Evolutionary conservation across 1,140 invertebrate species (phyloP).

Genomic region (Cotesia glomerata): DNA sequence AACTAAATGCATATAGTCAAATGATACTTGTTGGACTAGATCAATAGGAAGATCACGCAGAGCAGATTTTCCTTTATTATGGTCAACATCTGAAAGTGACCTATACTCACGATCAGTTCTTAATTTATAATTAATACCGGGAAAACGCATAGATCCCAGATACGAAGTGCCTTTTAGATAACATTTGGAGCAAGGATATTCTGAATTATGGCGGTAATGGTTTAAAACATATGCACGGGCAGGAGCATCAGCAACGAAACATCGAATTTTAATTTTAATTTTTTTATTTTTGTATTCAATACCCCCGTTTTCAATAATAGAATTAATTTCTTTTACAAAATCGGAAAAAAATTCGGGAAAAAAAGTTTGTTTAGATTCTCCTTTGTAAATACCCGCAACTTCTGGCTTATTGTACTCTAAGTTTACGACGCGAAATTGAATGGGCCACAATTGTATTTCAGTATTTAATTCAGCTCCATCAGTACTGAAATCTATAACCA

Average conservation of each 20-base stretch:
- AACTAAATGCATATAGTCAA: slow-evolving; percentile 35
- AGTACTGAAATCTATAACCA: slow-evolving; percentile 26
- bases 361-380: slow-evolving; percentile 9
- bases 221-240: slow-evolving; percentile 25
- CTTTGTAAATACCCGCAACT: slow-evolving; percentile 24
- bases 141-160: slow-evolving; percentile 2
- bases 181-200: slow-evolving; percentile 33
- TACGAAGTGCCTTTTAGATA: slow-evolving; percentile 18
- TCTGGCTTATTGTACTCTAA: background rate
- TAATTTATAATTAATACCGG: background rate
- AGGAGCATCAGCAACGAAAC: slow-evolving; percentile 32
- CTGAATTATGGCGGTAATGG: slow-evolving; percentile 21
- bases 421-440: slow-evolving; percentile 20
- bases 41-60: background rate
- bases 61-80: slow-evolving; percentile 22
- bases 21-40: slow-evolving; percentile 27
- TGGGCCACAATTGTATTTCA: background rate
- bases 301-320: background rate
- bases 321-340: slow-evolving; percentile 20
- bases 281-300: background rate
- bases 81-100: slow-evolving; percentile 24
- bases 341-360: slow-evolving; percentile 12
- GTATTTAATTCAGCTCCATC: slow-evolving; percentile 15
- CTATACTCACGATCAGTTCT: slow-evolving; percentile 30
- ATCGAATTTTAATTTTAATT: background rate